Evolutionary conservation across 2,888 invertebrate species (phyloP), one percentile per base, ranked within the genome.

Genomic region (Acanthosepion lycidas): DNA sequence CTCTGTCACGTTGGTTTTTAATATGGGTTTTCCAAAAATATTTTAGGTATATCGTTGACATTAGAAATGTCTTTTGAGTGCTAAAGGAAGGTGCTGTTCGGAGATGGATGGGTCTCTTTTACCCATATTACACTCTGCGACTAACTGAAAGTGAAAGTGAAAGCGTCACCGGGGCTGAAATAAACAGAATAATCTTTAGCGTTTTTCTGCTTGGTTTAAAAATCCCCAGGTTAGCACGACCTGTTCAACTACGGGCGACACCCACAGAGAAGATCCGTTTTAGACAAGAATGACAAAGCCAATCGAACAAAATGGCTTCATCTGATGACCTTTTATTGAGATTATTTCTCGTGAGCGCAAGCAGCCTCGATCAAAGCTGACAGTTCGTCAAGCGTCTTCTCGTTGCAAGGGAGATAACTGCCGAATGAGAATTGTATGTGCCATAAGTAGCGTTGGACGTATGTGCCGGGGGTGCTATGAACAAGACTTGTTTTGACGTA

Each of bases 341-440:
- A 78, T 78, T 78, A 78, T n/a, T 78, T 78, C n/a, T 78, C 78
- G 12, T n/a, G 78, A 78, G 18, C 12, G 33, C 28, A n/a, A n/a
- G n/a, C 78, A n/a, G 78, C 78, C 78, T 78, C 78, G n/a, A 78
- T 78, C 78, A n/a, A 78, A 78, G 78, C 78, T 78, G 78, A 78
- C 78, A 78, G 78, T 78, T 78, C 78, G n/a, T 78, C 78, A 78
- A 78, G n/a, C n/a, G 78, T 78, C 78, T 78, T n/a, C 78, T n/a
- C 33, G 33, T n/a, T n/a, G 78, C n/a, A 78, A 78, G 78, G 78
- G 78, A 78, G 78, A 78, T 78, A 78, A 78, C 78, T 78, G n/a
- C 78, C n/a, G 78, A 78, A 78, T 18, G n/a, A 33, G 78, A 78
- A n/a, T 78, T 78, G n/a, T 78, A 78, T 33, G n/a, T 78, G 78